Conservation (phyloP, 2,113 vertebrate species). For the Poeciliopsis occidentalis region DNA sequence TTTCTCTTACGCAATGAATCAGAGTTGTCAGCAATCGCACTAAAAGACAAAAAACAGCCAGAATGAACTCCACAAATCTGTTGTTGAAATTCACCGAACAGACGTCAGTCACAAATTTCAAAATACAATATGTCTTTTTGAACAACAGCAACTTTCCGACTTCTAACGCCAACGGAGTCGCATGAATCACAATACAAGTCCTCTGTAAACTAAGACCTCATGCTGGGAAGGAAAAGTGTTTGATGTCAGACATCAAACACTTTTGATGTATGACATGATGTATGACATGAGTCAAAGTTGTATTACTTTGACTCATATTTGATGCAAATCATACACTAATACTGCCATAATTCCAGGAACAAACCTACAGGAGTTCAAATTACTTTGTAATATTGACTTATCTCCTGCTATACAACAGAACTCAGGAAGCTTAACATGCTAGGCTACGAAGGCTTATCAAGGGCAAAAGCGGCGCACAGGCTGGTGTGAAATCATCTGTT, state of each 20-base stretch:
- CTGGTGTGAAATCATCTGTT: constrained; percentile 39
- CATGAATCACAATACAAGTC: not conserved
- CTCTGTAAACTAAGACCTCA: constrained; percentile 26
- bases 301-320: constrained; percentile 31
- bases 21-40: not conserved
- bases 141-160: not conserved
- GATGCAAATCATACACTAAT: constrained; percentile 19
- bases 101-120: no score
- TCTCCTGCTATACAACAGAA: constrained; percentile 20
- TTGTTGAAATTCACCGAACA: not conserved
- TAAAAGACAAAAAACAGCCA: not conserved
- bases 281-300: not conserved
- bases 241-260: not conserved
- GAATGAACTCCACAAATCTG: not conserved
- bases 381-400: constrained; percentile 34
- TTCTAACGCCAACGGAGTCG: constrained; percentile 4
- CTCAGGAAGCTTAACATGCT: constrained; percentile 47
- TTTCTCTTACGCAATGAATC: not conserved
- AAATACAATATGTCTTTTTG: no score
- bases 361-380: constrained; percentile 27
- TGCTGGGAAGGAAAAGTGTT: constrained; percentile 14
- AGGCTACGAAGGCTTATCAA: constrained; percentile 56
- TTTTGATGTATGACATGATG: no score
- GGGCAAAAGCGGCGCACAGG: constrained; percentile 71
- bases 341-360: not conserved